These are phyloP conservation scores for Diorhabda elongata DNA, from an alignment of 1,140 invertebrate species.

Conservation along the genomic window DNA sequence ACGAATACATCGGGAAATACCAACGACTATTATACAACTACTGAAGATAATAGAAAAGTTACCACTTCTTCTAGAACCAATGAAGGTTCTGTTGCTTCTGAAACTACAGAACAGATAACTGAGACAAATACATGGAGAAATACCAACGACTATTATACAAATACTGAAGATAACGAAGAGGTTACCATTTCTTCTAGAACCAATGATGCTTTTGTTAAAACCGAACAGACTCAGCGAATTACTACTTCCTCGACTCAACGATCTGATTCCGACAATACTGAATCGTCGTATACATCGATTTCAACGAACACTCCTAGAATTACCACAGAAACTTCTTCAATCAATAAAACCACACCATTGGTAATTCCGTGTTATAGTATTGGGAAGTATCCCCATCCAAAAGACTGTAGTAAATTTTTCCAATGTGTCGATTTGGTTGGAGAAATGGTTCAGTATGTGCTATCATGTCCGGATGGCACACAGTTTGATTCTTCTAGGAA, in stretches of 20 bases:
- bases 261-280: background rate
- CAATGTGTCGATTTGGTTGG: slow-evolving; percentile 21
- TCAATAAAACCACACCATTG: background rate
- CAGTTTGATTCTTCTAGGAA: slow-evolving; percentile 29
- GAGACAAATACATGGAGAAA: background rate
- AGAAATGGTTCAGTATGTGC: slow-evolving; percentile 24
- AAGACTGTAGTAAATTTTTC: slow-evolving; percentile 5
- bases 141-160: background rate
- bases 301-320: slow-evolving; percentile 5
- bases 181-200: background rate
- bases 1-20: background rate
- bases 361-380: background rate
- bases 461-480: slow-evolving; percentile 30
- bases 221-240: background rate
- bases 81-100: background rate
- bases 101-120: background rate
- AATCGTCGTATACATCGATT: background rate
- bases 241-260: background rate
- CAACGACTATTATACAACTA: background rate
- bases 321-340: slow-evolving; percentile 1
- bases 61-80: background rate
- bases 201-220: background rate
- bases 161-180: background rate
- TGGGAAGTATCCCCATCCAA: background rate
- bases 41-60: background rate